Evolutionary conservation across 2,113 vertebrate genomes (phyloP).

Genomic region (Acrocephalus kingi): DNA sequence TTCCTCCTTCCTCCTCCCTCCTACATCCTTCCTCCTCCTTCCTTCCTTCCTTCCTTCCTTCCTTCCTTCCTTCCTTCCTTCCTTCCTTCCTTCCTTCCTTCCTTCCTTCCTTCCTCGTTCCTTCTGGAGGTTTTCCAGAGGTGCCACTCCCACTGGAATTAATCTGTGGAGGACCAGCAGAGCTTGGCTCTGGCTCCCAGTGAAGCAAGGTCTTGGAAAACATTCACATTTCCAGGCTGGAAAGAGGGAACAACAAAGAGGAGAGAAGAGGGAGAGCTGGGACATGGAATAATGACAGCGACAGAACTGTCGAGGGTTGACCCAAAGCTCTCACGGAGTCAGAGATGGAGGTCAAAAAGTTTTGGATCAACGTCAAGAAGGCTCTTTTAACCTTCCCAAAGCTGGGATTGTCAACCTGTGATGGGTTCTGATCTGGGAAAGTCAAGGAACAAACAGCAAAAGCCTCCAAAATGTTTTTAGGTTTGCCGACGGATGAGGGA

Average conservation of each 20-base stretch:
- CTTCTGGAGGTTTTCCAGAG: too few relatives aligned
- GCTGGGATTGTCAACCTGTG: background rate
- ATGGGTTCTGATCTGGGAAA: background rate
- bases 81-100: too few relatives aligned
- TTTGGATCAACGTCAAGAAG: background rate
- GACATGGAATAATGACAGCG: background rate
- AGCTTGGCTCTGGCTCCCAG: background rate
- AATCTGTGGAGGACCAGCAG: background rate
- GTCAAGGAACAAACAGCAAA: background rate
- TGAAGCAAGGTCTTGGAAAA: slow-evolving; percentile 7
- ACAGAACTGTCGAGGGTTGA: background rate
- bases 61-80: too few relatives aligned
- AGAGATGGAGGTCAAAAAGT: background rate
- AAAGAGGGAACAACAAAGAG: background rate
- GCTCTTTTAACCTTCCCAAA: background rate
- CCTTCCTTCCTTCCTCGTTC: too few relatives aligned
- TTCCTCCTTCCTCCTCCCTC: too few relatives aligned
- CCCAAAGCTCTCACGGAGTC: background rate
- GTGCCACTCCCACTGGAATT: background rate
- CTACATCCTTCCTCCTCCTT: too few relatives aligned
- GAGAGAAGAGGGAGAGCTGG: background rate
- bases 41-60: too few relatives aligned
- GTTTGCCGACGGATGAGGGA: background rate
- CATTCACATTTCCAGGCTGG: background rate
- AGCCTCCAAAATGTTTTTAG: background rate